These are phyloP conservation scores for Hippocampus abdominalis DNA, from an alignment of 2,113 vertebrate genomes.

Conservation along the genomic window DNA sequence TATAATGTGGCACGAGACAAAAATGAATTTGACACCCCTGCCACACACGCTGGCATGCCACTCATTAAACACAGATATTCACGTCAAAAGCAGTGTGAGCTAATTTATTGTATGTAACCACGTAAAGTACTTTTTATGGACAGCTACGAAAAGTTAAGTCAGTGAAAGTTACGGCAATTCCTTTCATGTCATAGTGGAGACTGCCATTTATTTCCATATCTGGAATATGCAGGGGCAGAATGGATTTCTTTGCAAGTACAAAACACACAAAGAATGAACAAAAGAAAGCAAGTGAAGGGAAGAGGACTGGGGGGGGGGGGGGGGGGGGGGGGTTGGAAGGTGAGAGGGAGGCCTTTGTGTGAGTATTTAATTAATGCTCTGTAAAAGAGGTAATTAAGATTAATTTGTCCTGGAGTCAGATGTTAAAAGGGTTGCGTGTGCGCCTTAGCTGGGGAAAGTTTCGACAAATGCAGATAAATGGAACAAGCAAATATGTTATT, in stretches of 20 bases:
- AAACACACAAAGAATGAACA: constrained; percentile 6
- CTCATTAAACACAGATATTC: background rate
- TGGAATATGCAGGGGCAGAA: constrained; percentile 33
- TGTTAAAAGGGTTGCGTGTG: constrained; percentile 39
- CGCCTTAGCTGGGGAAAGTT: constrained; percentile 10
- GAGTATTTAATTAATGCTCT: constrained; percentile 60
- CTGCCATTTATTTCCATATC: constrained; percentile 30
- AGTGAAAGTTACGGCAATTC: constrained; percentile 29
- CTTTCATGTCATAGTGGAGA: constrained; percentile 30
- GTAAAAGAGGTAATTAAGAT: constrained; percentile 57
- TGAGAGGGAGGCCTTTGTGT: constrained; percentile 20
- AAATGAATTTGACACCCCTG: too few relatives aligned
- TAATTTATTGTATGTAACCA: constrained; percentile 13
- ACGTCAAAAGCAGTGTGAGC: constrained; percentile 12
- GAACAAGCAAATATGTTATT: background rate
- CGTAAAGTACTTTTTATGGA: constrained; percentile 15
- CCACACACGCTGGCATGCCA: background rate
- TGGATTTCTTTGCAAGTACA: constrained; percentile 23
- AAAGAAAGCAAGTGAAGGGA: constrained; percentile 26
- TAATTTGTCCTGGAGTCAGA: constrained; percentile 44
- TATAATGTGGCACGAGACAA: too few relatives aligned
- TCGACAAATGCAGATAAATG: background rate
- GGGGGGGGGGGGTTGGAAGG: background rate
- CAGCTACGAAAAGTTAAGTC: constrained; percentile 35
- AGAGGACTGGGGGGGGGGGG: constrained; percentile 12